phyloP scores from a whole-genome alignment of 2,888 invertebrate species.

The Abrostola triplasia region DNA sequence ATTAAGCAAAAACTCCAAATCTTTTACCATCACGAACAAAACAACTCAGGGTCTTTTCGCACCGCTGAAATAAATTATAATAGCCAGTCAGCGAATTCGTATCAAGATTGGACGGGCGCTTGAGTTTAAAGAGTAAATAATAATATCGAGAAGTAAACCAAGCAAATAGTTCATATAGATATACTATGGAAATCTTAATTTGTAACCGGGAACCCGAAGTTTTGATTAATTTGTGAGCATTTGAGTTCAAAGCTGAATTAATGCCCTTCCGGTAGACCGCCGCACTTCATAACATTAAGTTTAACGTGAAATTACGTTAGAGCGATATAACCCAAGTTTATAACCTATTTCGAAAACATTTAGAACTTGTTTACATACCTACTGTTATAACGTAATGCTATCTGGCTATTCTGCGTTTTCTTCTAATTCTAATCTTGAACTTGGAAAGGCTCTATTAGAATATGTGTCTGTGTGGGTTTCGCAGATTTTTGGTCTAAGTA shows the following conservation, averaged over 20 bases:
- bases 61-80: no score
- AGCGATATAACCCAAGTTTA: conserved; percentile 1
- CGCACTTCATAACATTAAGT: conserved; percentile 8
- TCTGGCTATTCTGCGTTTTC: background rate
- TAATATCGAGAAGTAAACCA: no score
- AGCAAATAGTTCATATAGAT: background rate
- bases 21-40: no score
- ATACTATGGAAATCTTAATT: conserved; percentile 1
- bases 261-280: conserved; percentile 5
- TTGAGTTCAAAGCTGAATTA: conserved; percentile 6
- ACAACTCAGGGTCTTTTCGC: no score
- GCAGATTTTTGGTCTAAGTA: no score
- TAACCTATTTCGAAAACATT: background rate
- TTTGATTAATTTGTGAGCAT: conserved; percentile 5
- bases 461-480: no score
- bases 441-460: no score
- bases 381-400: background rate
- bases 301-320: conserved; percentile 6
- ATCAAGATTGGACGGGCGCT: no score
- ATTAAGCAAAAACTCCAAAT: no score
- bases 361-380: conserved; percentile 3
- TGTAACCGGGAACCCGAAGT: conserved; percentile 1
- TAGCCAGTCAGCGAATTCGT: no score
- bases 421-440: no score
- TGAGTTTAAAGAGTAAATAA: no score